phyloP scores from a whole-genome alignment of 2,797 vertebrate genomes.

The Eidolon dupreanum region DNA sequence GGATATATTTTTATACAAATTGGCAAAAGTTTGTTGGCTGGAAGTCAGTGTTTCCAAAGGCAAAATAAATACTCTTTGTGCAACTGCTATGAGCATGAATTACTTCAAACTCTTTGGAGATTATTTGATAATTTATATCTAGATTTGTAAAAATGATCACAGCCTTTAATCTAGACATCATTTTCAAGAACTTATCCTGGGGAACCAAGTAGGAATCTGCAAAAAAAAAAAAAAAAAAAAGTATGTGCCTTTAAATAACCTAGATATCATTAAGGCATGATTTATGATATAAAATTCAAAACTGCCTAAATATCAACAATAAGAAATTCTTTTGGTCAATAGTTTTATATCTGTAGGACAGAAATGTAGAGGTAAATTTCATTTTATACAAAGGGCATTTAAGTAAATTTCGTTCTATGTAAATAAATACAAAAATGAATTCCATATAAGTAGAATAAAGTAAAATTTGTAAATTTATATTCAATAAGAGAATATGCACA shows the following conservation, averaged over 20 bases:
- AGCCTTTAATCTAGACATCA: background rate
- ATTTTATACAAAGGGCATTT: background rate
- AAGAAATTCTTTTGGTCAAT: background rate
- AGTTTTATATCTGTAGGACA: background rate
- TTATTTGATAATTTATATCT: background rate
- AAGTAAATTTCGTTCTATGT: background rate
- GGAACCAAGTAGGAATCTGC: background rate
- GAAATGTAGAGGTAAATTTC: background rate
- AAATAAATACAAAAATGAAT: background rate
- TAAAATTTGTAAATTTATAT: background rate
- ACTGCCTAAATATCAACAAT: background rate
- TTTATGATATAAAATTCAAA: background rate
- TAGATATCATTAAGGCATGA: background rate
- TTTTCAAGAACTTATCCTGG: background rate
- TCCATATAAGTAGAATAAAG: background rate
- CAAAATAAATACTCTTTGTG: background rate
- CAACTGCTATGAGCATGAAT: background rate
- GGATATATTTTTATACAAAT: background rate
- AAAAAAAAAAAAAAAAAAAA: background rate
- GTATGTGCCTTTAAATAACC: background rate
- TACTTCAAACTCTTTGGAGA: background rate
- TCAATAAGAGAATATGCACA: background rate
- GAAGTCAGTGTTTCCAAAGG: background rate
- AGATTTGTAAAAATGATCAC: background rate
- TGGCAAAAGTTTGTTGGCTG: background rate